Base-by-base conservation (phyloP, 2,797 vertebrate species). In the Tenualosa ilisha region DNA sequence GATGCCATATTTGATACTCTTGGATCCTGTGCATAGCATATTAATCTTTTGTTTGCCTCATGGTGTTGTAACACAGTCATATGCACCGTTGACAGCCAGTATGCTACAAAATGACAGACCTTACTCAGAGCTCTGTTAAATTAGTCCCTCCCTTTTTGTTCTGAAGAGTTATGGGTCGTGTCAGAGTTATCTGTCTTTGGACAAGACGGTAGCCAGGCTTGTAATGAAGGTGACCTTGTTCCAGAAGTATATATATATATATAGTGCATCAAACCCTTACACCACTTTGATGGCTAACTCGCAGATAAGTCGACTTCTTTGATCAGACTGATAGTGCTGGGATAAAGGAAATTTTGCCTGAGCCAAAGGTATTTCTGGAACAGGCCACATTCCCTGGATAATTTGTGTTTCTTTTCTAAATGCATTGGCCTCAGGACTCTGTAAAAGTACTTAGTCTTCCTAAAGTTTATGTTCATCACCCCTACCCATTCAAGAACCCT, bases 201-300 rank as follows among this genome's bases (percentile, higher is more conserved):
- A 46, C 46, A 40, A 22, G 72, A 43, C 40, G 46, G 17, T 79
- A 46, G 17, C 15, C 68, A 75, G 37, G 68, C 31, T 37, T 15
- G 31, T 79, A 79, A 79, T 20, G 15, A 79, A 79, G 72, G 72
- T 79, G 72, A 79, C 72, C 72, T 79, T 79, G 37, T 79, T 79
- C 40, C 72, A 79, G 72, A 79, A 79, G 72, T 43, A 79, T 40
- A 46, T 79, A 6, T 65, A 31, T 75, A 15, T 43, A 72, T 75
- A 20, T 49, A 49, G 72, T n/a, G 46, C 72, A 79, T 46, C 7
- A 6, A 46, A 79, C 17, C 72, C 40, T 22, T 5, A 20, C 40
- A 79, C 2, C 20, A 5, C 72, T 20, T 46, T 15, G 22, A 20
- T 72, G 65, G 65, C 31, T 72, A 72, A 40, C 37, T 72, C 31